These are phyloP conservation scores for Halichoerus grypus DNA, from an alignment of 2,113 vertebrate genomes.

Conservation along the genomic window DNA sequence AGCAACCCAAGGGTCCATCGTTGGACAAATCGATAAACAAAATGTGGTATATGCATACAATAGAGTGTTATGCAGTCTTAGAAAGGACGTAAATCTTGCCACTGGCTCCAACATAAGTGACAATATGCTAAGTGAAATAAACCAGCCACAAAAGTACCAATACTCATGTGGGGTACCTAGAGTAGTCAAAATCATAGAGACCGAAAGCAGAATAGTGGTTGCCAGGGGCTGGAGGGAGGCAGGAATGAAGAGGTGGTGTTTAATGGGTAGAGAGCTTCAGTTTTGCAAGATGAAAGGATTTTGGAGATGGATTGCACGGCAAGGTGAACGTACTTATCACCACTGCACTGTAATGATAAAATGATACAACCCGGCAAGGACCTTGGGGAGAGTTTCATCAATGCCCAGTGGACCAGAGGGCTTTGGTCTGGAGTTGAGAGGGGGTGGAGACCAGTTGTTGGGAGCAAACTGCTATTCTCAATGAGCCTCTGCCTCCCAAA, in stretches of 20 bases:
- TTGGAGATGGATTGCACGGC: not conserved
- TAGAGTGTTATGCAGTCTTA: not conserved
- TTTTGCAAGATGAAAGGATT: not conserved
- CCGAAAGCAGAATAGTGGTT: not conserved
- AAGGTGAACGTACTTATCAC: not conserved
- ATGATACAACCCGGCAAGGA: not conserved
- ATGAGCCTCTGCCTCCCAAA: not conserved
- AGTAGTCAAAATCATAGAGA: not conserved
- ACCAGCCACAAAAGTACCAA: not conserved
- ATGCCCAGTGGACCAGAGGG: too few species aligned
- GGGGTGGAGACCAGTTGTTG: not conserved
- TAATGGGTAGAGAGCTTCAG: not conserved
- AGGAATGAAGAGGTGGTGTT: not conserved
- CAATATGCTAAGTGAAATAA: not conserved
- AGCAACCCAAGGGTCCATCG: not conserved
- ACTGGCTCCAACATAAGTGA: not conserved
- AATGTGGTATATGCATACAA: rapidly evolving
- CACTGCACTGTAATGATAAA: not conserved
- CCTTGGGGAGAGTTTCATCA: rapidly evolving
- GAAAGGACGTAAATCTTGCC: not conserved
- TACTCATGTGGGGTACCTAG: not conserved
- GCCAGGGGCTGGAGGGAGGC: too few species aligned
- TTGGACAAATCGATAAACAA: too few species aligned
- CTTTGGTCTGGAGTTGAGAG: not conserved
- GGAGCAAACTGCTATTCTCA: not conserved